Evolutionary conservation across 2,888 invertebrate species (phyloP), one percentile per base, ranked within the genome.

Genomic region (Abrostola tripartita): DNA sequence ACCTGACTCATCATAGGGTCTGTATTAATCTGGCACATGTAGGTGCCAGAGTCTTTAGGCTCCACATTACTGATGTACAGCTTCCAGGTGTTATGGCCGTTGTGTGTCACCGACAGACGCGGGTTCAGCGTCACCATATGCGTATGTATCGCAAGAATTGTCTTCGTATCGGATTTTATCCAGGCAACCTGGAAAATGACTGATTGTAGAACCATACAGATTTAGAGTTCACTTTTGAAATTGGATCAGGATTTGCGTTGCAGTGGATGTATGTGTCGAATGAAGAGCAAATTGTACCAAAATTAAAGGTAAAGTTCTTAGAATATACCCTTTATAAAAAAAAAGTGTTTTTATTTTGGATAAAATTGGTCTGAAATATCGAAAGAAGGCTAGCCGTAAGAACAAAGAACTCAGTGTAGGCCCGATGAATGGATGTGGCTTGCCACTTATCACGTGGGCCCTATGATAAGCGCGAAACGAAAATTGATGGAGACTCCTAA

Each of bases 11-110:
- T 96, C 98, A 98, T 98, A 50, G 98, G 98, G 87, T 98, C 97
- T 40, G 98, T 98, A 92, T 98, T 98, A 85, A 98, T 96, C 94
- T 98, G 98, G 92, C 98, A 98, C 98, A 98, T 98, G 93, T 98
- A 98, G 53, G 97, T 97, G 78, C 98, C 98, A 40, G 97, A 97
- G 91, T 98, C 98, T 88, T 97, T 97, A 84, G 97, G 96, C 92
- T 98, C 97, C 74, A 98, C 98, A 88, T 97, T 97, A 82, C 96
- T 96, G 90, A 98, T 97, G 94, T 97, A 97, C 84, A 98, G 96
- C 92, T 97, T 98, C 98, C 98, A 98, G 79, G 98, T 98, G 92
- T 98, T 98, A 95, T 98, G 98, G 37, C 98, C 98, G 90, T 98
- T 98, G 94, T 98, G 98, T 74, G 97, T 97, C 78, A 98, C 98